phyloP scores from a whole-genome alignment of 2,113 vertebrate genomes.

The Lophura nycthemera region DNA sequence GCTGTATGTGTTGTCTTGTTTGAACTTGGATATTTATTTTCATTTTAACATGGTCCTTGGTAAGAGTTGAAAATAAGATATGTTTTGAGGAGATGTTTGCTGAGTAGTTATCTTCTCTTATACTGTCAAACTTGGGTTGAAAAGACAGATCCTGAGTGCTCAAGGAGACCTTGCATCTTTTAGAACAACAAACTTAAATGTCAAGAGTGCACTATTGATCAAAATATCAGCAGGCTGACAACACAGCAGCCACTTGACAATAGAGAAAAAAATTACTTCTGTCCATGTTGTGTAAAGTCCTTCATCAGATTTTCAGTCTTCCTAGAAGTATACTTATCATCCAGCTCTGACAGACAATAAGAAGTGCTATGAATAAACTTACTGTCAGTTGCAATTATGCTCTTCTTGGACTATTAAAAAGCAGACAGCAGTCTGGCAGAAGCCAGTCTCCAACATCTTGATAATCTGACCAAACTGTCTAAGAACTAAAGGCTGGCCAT shows the following conservation, averaged over 20 bases:
- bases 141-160: constrained; percentile 23
- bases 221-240: constrained; percentile 24
- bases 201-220: constrained; percentile 25
- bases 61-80: neutral
- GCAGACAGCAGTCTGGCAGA: neutral
- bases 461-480: neutral
- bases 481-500: neutral
- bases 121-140: neutral
- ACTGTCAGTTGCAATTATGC: neutral
- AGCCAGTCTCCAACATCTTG: neutral
- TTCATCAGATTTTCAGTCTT: constrained; percentile 2
- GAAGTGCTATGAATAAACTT: constrained; percentile 34
- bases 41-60: neutral
- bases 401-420: neutral
- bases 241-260: constrained; percentile 13
- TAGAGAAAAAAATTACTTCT: neutral
- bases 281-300: constrained; percentile 11
- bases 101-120: neutral
- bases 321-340: neutral
- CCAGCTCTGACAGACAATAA: constrained; percentile 2
- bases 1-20: neutral
- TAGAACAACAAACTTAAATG: neutral
- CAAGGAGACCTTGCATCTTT: neutral
- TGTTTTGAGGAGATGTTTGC: constrained; percentile 11
- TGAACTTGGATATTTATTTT: constrained; percentile 23